Conservation (phyloP, 2,797 vertebrate genomes). For the Merluccius polli region DNA sequence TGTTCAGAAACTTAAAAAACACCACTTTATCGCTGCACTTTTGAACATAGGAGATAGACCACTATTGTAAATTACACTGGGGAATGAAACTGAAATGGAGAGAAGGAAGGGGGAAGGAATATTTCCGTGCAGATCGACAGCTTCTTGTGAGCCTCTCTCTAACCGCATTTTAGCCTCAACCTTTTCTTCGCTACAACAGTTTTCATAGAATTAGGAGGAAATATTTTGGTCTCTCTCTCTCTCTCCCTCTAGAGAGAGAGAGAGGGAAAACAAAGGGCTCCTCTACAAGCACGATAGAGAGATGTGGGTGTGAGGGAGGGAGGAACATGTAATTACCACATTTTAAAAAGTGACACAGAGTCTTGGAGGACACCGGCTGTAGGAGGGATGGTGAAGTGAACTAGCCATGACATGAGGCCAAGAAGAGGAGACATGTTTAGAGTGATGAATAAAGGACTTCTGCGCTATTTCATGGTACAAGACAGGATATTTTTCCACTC, state of each 20-base stretch:
- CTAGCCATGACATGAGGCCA: neutral
- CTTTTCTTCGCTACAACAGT: neutral
- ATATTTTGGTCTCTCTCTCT: constrained; percentile 66
- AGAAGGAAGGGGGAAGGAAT: too few relatives aligned
- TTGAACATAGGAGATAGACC: too few relatives aligned
- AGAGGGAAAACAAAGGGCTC: constrained; percentile 1
- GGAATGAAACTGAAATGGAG: too few relatives aligned
- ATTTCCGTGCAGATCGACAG: too few relatives aligned
- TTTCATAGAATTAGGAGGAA: constrained; percentile 1
- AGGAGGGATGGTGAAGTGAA: neutral
- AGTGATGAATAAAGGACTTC: neutral
- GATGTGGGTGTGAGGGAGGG: constrained; percentile 60
- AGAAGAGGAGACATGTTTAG: neutral
- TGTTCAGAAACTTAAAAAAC: too few relatives aligned
- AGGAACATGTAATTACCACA: constrained; percentile 67
- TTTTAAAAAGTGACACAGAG: constrained; percentile 46
- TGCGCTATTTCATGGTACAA: neutral
- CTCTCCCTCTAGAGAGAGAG: constrained; percentile 15
- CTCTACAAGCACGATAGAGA: constrained; percentile 2
- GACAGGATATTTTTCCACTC: neutral
- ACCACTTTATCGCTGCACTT: too few relatives aligned
- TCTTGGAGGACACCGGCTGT: neutral
- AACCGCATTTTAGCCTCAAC: too few relatives aligned
- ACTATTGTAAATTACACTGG: too few relatives aligned
- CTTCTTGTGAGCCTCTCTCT: too few relatives aligned